Evolutionary conservation across 2,797 vertebrate genomes (phyloP), one percentile per base, ranked within the genome.

Genomic region (Malurus leucopterus): DNA sequence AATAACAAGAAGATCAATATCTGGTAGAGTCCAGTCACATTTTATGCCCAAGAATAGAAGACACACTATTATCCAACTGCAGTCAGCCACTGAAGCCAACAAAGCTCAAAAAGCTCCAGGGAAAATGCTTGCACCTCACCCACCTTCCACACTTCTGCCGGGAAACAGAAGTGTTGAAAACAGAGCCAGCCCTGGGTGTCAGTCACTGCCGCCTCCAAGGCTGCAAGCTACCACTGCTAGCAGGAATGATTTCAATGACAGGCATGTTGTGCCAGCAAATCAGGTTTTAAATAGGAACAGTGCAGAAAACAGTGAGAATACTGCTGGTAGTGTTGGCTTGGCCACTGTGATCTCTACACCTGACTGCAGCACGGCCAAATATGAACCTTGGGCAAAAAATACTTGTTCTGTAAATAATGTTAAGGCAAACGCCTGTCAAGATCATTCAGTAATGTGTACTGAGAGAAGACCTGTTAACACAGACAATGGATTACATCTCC

Each of bases 121-220:
- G 80, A 98, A 96, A 93, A 57, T 96, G 36, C 91, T 98, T 32
- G 40, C 94, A 82, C 98, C 98, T 94, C 98, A 94, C 53, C 98
- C 98, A 79, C 98, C 98, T 71, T 96, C 97, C 30, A 90, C 96
- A 93, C 91, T 89, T 76, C 86, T 96, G 36, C 83, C 4, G 0
- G 93, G 96, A 54, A 96, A 80, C 49, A 96, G 78, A 74, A 84
- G 50, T 59, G 79, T 80, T 41, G 49, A 88, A 88, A 95, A 63
- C 21, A 6, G 26, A 69, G 77, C 93, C 89, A 93, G 78, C 44
- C 88, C 64, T 86, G 90, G 62, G 26, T 92, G 58, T 91, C 95
- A 74, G 46, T 76, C 59, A 40, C 50, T 23, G 87, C 91, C 8
- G 9, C 89, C 92, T 80, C 93, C 85, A 90, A 88, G 90, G 70